Base-by-base conservation (phyloP, 37 sponge, comb jelly and placozoan genomes). In the Eunapius fragilis region DNA sequence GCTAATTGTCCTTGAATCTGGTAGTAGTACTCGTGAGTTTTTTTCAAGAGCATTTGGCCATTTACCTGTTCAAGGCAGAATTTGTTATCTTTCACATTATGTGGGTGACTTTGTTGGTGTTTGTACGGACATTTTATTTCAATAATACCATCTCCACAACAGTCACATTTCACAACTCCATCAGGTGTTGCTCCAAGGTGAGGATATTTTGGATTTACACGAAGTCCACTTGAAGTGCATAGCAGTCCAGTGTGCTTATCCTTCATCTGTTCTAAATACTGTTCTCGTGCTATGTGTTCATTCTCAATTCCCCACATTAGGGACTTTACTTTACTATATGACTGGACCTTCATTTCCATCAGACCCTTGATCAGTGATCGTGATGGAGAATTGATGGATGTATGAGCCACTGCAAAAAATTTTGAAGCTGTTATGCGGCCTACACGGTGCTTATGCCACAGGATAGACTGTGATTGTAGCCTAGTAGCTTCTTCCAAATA, bases 71-170 rank as follows among this genome's bases (percentile, higher is more conserved):
- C 41, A 41, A 9, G 30, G 73, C 31, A 84, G 27, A 34, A 28
- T 58, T 74, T 75, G 17, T 36, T 32, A 27, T 28, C 35, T 2
- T 49, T 25, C 13, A 32, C 68, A 26, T 22, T 31, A 41, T 41
- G 41, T 41, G 14, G 30, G 17, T 26, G 76, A 13, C 37, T 74
- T 24, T 14, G 13, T 9, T 84, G 50, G 32, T 49, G 49, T 73
- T 74, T 86, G 72, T 86, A 86, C 13, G 87, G 87, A 35, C 80
- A 86, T 38, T 86, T 86, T 2, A 86, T 71, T 70, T 86, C 87
- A 37, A 86, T 9, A 22, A 86, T 50, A 36, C 87, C 87, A 3
- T 26, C 26, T 2, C 87, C 87, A 86, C 87, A 86, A 38, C 80
- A 71, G 2, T 78, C 80, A 79, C 87, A 86, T 4, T 24, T 26